Base-by-base conservation (phyloP, 2,888 invertebrate species). In the Cecidostiba fungosa region DNA sequence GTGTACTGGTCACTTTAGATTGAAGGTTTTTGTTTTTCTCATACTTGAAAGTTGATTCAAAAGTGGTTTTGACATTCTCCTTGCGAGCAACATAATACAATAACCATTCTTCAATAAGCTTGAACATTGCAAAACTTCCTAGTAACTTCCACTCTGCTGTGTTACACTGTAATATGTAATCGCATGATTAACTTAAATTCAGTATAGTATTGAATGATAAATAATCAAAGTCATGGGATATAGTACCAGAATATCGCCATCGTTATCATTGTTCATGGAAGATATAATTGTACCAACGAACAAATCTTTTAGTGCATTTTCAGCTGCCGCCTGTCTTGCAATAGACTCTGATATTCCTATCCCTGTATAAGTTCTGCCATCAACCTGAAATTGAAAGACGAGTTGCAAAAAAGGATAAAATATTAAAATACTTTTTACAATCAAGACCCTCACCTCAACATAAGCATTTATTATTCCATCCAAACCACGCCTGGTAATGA, bases 101-200 rank as follows among this genome's bases (percentile, higher is more conserved):
- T 14, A 82, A 10, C 82, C 82, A 82, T 39, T 82, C 82, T 39
- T 73, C 74, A 43, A 82, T 47, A 10, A 82, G 47, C 43, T 82
- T 82, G 29, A 66, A 76, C 82, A 82, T 82, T 23, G 82, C 74
- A 39, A 74, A 76, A 76, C 74, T 82, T 26, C 66, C 82, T 32
- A 82, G 39, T 5, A 82, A 59, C 62, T 66, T 74, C 81, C 81
- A 81, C 4, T 73, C 62, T 26, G 26, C 73, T 36, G 62, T 62
- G 43, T 82, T 69, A 29, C 62, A 82, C 82, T 82, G 16, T 19
- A 82, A 74, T 62, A 39, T 23, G 6, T 47, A 26, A 29, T 26
- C 43, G 16, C 39, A 59, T 19, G 3, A 69, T 47, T 78, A 62
- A 23, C 16, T 50, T 70, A 29, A 4, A 50, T 69, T 32, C 3